A percentile compares a stretch with the other conserved stretches of the same genome.
These are phyloP conservation scores for Rotaria macrura DNA, from an alignment of 2,888 invertebrate genomes.

Conservation along the genomic window DNA sequence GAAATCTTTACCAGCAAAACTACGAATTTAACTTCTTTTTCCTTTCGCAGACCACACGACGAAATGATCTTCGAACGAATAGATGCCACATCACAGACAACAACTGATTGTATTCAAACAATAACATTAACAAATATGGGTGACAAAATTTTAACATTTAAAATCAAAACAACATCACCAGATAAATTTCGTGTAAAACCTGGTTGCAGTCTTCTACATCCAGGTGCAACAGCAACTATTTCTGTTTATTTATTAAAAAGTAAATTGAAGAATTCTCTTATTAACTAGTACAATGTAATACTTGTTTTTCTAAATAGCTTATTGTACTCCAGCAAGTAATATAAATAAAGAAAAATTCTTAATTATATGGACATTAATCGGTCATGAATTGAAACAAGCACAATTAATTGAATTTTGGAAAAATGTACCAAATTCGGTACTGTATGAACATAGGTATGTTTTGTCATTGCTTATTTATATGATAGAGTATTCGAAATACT, in stretches of 20 bases:
- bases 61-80: slow-evolving; percentile 21
- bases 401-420: slow-evolving; percentile 33
- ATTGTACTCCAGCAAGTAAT: slow-evolving; percentile 20
- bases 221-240: background rate
- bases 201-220: slow-evolving; percentile 22
- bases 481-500: background rate
- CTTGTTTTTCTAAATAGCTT: background rate
- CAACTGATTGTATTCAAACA: slow-evolving; percentile 17
- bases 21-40: too few relatives aligned
- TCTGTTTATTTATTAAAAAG: slow-evolving; percentile 31
- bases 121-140: slow-evolving; percentile 25
- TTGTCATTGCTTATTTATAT: too few relatives aligned
- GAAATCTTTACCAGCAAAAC: background rate
- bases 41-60: slow-evolving; percentile 12
- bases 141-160: slow-evolving; percentile 23
- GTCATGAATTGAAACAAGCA: slow-evolving; percentile 12
- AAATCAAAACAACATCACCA: slow-evolving; percentile 32
- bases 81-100: background rate
- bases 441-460: slow-evolving; percentile 13
- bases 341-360: slow-evolving; percentile 30
- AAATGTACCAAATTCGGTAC: background rate
- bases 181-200: slow-evolving; percentile 34
- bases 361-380: slow-evolving; percentile 30
- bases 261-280: background rate
- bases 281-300: background rate